A percentile compares a stretch with the other conserved stretches of the same genome.
These are phyloP conservation scores for Oenanthe oenanthe DNA, from an alignment of 2,113 vertebrate genomes.

Conservation along the genomic window DNA sequence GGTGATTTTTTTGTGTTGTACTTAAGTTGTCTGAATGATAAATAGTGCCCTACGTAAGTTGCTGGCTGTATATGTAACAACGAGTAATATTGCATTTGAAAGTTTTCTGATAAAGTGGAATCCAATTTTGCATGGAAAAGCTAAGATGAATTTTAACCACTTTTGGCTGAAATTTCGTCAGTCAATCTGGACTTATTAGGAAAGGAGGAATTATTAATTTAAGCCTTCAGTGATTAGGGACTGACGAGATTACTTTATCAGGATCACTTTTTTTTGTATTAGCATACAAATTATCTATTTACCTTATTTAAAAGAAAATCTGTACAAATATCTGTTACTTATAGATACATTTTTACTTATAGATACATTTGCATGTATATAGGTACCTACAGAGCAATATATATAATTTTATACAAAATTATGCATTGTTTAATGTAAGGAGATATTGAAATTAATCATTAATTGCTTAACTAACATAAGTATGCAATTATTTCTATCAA, in stretches of 20 bases:
- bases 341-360: not conserved
- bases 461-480: not conserved
- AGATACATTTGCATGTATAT: not conserved
- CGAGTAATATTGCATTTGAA: conserved; percentile 70
- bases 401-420: not conserved
- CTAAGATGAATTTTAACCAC: conserved; percentile 70
- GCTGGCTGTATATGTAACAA: conserved; percentile 59
- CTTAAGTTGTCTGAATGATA: conserved; percentile 80
- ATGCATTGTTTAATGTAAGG: not conserved
- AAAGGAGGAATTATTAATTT: conserved; percentile 1
- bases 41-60: conserved; percentile 74
- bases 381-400: not conserved
- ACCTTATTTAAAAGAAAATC: not conserved
- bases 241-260: not conserved
- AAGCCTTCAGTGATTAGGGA: not conserved
- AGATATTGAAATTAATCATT: not conserved
- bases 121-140: conserved; percentile 72
- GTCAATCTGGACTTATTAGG: conserved; percentile 42
- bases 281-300: not conserved
- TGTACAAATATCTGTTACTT: not conserved
- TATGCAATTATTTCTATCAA: not conserved
- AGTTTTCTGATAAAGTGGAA: conserved; percentile 76
- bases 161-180: conserved; percentile 62
- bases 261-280: not conserved
- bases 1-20: conserved; percentile 66